phyloP scores from a whole-genome alignment of 2,113 vertebrate genomes.

The Equus przewalskii region DNA sequence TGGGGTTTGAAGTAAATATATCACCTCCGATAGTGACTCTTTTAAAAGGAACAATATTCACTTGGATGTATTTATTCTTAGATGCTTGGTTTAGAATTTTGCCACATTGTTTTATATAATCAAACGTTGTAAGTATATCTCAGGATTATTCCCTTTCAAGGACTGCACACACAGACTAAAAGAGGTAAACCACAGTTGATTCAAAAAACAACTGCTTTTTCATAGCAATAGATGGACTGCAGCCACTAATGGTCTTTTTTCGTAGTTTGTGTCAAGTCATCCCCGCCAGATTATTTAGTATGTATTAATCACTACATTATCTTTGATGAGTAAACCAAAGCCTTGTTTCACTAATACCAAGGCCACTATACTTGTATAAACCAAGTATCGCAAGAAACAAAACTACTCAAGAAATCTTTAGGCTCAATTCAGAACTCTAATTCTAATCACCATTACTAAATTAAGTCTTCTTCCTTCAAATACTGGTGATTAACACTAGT shows the following conservation, averaged over 20 bases:
- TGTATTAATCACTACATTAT: neutral
- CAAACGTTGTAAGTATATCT: neutral
- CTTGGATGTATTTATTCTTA: neutral
- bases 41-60: neutral
- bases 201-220: neutral
- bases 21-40: neutral
- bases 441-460: conserved; percentile 31
- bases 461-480: conserved; percentile 14
- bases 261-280: neutral
- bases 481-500: neutral
- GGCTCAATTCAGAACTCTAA: neutral
- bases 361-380: neutral
- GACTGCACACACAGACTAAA: neutral
- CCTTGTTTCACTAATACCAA: conserved; percentile 6
- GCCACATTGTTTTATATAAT: conserved; percentile 17
- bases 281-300: neutral
- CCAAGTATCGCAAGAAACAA: conserved; percentile 40
- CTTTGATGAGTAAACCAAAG: neutral
- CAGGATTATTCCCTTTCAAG: conserved; percentile 44
- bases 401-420: neutral
- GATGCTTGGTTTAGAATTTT: neutral
- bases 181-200: neutral
- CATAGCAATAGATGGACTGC: neutral
- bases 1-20: neutral
- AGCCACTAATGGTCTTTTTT: neutral